Evolutionary conservation across 2,113 vertebrate genomes (phyloP).

Genomic region (Cynopterus brachyotis): DNA sequence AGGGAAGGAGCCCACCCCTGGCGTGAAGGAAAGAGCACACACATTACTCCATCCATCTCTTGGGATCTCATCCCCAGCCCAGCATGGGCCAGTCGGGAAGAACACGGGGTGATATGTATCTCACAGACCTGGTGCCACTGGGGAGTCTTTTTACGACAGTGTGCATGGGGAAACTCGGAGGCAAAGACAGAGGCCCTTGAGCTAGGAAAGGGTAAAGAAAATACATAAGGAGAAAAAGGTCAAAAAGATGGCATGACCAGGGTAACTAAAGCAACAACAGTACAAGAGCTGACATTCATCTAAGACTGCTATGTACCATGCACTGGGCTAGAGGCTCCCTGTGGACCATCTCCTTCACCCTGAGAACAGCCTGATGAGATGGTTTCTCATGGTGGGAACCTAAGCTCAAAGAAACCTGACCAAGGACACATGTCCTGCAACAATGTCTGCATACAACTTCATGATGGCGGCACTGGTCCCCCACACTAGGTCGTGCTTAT

Average conservation of each 20-base stretch:
- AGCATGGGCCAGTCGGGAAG: too few species aligned
- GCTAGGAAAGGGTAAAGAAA: background rate
- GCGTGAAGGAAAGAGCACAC: background rate
- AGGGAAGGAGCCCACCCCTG: too few species aligned
- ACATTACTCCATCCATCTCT: background rate
- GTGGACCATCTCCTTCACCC: background rate
- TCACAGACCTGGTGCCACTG: rapidly evolving
- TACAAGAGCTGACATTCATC: too few species aligned
- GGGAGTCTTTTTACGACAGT: background rate
- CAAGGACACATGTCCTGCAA: background rate
- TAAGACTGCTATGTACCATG: rapidly evolving
- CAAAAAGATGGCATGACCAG: rapidly evolving
- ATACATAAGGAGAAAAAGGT: too few species aligned
- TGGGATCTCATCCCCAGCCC: background rate
- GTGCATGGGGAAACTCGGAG: background rate
- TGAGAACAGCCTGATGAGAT: background rate
- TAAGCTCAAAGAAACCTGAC: background rate
- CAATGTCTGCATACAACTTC: rapidly evolving
- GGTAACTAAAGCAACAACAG: too few species aligned
- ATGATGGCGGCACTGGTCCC: rapidly evolving
- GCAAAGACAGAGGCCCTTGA: background rate
- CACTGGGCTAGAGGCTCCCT: background rate
- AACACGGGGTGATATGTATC: rapidly evolving
- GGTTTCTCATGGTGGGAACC: background rate
- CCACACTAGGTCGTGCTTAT: background rate